Base-by-base conservation (phyloP, 2,888 invertebrate genomes). In the Melikaiella ostensackeni region DNA sequence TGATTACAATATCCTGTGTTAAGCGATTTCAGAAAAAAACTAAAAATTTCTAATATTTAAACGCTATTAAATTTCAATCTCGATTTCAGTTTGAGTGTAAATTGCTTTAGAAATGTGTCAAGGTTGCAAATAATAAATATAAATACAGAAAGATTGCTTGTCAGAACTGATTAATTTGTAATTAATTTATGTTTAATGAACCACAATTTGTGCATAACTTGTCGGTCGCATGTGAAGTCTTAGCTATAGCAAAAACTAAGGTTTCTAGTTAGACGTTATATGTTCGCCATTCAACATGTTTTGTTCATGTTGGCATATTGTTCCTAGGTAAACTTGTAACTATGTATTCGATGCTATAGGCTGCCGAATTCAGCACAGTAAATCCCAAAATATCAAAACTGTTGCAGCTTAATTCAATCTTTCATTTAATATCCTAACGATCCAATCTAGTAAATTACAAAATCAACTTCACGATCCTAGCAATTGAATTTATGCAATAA, bases 231-330 rank as follows among this genome's bases (percentile, higher is more conserved):
- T 62, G 19, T 27, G 0, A 62, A 33, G 33, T 9, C 30, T 19
- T 62, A 6, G 7, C 33, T 62, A 62, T 9, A 38, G 42, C 30
- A 35, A 33, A 33, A 63, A 35, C 62, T n/a, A 9, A 19, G 8
- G 33, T 63, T 63, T 3, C 13, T 42, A 24, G 16, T 64, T 64
- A 64, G 5, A 21, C 6, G 13, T 16, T 42, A 30, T 9, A 42
- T 66, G 66, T 21, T 27, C 24, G 46, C 46, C 66, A 42, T n/a
- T 70, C 50, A 46, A 70, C 46, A 46, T 19, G 46, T 70, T 70
- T 50, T 70, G 46, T 50, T 70, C 24, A 27, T 9, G 46, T 50
- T 70, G 30, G 46, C 1, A 30, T 30, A 70, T 50, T 70, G 70
- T 70, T 70, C 30, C 50, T 27, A 9, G 16, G 30, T 50, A 30